These are phyloP conservation scores for Chaetogeoica ovagalla DNA, from an alignment of 2,888 invertebrate genomes.

Conservation along the genomic window DNA sequence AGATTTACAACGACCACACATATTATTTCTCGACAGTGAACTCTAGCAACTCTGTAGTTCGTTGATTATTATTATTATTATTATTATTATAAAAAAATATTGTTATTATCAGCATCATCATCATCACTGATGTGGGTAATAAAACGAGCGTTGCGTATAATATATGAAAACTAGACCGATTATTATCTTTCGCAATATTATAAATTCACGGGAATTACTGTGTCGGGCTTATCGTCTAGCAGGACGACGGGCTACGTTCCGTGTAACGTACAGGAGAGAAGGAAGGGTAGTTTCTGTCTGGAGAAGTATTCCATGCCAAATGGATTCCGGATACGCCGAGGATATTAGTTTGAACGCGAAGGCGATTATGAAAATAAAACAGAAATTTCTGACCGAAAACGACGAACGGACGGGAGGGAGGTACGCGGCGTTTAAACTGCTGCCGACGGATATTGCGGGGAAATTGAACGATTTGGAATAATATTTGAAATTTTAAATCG, in stretches of 20 bases:
- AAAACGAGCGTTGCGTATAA: conserved; percentile 22
- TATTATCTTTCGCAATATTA: conserved; percentile 25
- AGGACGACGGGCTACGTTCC: not conserved
- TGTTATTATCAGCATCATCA: conserved; percentile 16
- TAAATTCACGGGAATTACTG: conserved; percentile 27
- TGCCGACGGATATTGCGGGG: no score
- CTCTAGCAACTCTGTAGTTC: not conserved
- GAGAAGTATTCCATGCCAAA: conserved; percentile 49
- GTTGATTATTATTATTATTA: conserved; percentile 37
- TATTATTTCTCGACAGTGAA: not conserved
- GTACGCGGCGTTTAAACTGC: no score
- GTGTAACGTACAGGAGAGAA: not conserved
- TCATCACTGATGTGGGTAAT: conserved; percentile 9
- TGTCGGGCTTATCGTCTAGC: conserved; percentile 24
- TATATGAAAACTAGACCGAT: conserved; percentile 42
- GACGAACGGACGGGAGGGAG: no score
- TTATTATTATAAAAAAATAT: not conserved
- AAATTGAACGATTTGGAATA: no score
- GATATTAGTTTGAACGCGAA: conserved; percentile 12
- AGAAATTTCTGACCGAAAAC: conserved; percentile 1
- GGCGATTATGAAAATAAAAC: conserved; percentile 11
- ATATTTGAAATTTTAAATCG: no score
- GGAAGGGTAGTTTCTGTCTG: conserved; percentile 27
- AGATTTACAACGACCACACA: conserved; percentile 15
- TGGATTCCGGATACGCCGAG: conserved; percentile 33